Base-by-base conservation (phyloP, 2,888 invertebrate genomes). In the Synanthedon myopaeformis region DNA sequence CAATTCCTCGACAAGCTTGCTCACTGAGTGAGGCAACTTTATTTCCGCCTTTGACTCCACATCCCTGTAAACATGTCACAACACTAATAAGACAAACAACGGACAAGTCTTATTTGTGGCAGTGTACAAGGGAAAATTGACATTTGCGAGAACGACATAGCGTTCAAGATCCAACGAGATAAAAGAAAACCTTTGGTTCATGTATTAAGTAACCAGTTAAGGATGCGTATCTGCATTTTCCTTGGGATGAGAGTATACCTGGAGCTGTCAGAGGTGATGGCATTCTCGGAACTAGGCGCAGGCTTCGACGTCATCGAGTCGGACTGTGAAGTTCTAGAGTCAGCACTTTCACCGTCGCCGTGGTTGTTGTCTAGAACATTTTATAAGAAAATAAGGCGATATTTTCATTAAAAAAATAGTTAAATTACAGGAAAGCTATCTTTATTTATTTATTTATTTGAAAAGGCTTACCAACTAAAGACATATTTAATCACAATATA, bases 241-340 rank as follows among this genome's bases (percentile, higher is more conserved):
- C 5, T 5, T 23, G 23, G 23, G 23, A 23, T 23, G 5, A 23
- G 23, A 23, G 19, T 23, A 4, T 61, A 88, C 88, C 88, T 78
- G 42, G 88, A 87, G 60, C 88, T 88, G 45, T 88, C 88, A 0
- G 88, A 87, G 0, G 88, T 87, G 64, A 70, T 60, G 0, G 77
- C 74, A 52, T 80, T 86, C 54, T 87, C 88, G 0, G 86, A 87
- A 57, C 86, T 86, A 5, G 83, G 87, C 1, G 81, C 80, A 0
- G 81, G 85, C 17, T 87, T 86, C 17, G 86, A 86, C 0, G 82
- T 69, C 14, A 83, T 65, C 2, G 87, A 87, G 58, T 86, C 84
- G 0, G 88, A 88, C 42, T 83, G 86, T 0, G 87, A 88, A 0
- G 85, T 83, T 0, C 82, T 59, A 0, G 88, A 87, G 59, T 88